Evolutionary conservation across 2,113 vertebrate species (phyloP).

Genomic region (Pituophis catenifer): DNA sequence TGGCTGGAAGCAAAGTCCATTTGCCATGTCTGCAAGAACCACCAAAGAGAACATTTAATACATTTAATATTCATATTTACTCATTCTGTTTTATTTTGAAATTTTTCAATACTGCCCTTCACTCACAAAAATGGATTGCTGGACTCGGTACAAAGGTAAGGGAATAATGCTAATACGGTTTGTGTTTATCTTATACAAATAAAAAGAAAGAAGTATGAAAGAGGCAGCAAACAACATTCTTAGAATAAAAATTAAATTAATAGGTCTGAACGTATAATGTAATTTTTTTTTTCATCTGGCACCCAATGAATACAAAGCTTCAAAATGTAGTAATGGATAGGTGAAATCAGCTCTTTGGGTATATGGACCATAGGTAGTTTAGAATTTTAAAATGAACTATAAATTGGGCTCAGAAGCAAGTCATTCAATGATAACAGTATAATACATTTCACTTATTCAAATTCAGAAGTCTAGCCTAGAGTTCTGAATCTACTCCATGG

Average conservation of each 20-base stretch:
- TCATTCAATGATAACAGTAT: neutral
- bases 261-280: neutral
- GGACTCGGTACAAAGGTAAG: neutral
- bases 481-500: neutral
- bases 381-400: neutral
- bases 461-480: neutral
- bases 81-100: neutral
- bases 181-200: neutral
- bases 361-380: neutral
- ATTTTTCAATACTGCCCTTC: neutral
- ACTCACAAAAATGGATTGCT: neutral
- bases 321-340: neutral
- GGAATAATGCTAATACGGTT: neutral
- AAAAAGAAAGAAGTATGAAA: neutral
- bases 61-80: neutral
- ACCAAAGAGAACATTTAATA: constrained; percentile 49
- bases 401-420: neutral
- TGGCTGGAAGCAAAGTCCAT: constrained; percentile 59
- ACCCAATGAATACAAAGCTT: neutral
- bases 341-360: neutral
- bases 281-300: neutral
- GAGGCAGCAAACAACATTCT: neutral
- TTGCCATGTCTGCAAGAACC: constrained; percentile 67
- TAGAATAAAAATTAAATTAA: neutral
- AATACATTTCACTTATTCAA: neutral